Conservation (phyloP, 2,888 invertebrate species). For the Pharmacophagus antenor region DNA sequence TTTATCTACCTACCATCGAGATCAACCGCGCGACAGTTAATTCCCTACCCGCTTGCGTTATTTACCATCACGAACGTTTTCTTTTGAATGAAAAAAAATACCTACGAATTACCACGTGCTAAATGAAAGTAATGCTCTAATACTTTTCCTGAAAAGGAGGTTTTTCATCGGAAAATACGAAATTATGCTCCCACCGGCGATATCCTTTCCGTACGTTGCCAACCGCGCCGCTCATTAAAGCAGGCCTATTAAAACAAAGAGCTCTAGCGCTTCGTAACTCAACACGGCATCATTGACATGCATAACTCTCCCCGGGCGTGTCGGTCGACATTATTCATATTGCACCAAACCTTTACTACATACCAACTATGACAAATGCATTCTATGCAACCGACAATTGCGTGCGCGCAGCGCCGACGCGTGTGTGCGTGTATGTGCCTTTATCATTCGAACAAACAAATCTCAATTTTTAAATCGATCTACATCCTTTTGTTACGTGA, state of each 20-base stretch:
- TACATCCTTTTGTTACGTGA: background rate
- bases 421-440: constrained; percentile 17
- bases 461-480: constrained; percentile 16
- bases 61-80: background rate
- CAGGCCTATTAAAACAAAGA: constrained; percentile 32
- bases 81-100: background rate
- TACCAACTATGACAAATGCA: constrained; percentile 51
- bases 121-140: constrained; percentile 5
- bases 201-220: constrained; percentile 23
- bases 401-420: constrained; percentile 30
- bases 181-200: constrained; percentile 24
- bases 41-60: no score
- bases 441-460: constrained; percentile 23
- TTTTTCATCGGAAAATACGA: constrained; percentile 19
- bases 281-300: constrained; percentile 50
- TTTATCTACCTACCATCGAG: background rate
- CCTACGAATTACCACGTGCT: background rate
- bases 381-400: constrained; percentile 34
- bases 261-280: constrained; percentile 34
- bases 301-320: constrained; percentile 54
- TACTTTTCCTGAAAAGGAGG: background rate
- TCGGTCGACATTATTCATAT: constrained; percentile 55
- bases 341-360: constrained; percentile 48
- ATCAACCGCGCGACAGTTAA: background rate
- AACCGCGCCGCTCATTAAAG: constrained; percentile 29